Conservation (phyloP, 2,888 invertebrate species). For the Aleiodes alternator region DNA sequence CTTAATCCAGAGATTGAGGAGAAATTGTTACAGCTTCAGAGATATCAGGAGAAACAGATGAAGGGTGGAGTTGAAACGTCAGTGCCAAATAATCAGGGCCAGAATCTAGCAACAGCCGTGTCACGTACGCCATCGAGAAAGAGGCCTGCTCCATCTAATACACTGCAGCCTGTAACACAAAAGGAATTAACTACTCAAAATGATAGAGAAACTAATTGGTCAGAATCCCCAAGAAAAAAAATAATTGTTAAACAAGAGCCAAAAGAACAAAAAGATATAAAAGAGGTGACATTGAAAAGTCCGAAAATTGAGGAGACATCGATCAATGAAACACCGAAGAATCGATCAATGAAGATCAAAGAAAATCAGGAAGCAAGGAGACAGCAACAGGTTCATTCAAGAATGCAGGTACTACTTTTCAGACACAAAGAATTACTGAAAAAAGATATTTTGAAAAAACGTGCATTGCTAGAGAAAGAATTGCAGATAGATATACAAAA, state of each 20-base stretch:
- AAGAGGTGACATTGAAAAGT: conserved; percentile 36
- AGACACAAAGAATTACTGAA: conserved; percentile 94
- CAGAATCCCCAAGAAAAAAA: conserved; percentile 68
- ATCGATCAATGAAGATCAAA: conserved; percentile 72
- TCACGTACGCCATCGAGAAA: conserved; percentile 77
- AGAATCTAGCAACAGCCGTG: conserved; percentile 60
- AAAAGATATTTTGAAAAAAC: conserved; percentile 94
- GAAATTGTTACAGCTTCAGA: conserved; percentile 90
- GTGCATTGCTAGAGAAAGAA: conserved; percentile 91
- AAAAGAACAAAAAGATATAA: conserved; percentile 20
- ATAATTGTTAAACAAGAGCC: conserved; percentile 65
- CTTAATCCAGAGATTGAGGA: conserved; percentile 95
- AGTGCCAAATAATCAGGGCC: conserved; percentile 66
- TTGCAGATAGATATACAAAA: conserved; percentile 93
- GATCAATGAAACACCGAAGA: conserved; percentile 64
- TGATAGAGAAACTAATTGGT: conserved; percentile 64
- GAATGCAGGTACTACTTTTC: conserved; percentile 85
- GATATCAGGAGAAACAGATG: conserved; percentile 89
- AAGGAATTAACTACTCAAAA: conserved; percentile 58
- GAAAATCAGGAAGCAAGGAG: conserved; percentile 77
- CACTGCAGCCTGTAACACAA: conserved; percentile 39
- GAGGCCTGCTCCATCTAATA: conserved; percentile 76
- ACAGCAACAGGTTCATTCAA: conserved; percentile 77
- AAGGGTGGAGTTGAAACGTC: conserved; percentile 76
- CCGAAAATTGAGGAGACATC: conserved; percentile 42